Evolutionary conservation across 2,797 vertebrate genomes (phyloP).

Genomic region (Craterocephalus amniculus): DNA sequence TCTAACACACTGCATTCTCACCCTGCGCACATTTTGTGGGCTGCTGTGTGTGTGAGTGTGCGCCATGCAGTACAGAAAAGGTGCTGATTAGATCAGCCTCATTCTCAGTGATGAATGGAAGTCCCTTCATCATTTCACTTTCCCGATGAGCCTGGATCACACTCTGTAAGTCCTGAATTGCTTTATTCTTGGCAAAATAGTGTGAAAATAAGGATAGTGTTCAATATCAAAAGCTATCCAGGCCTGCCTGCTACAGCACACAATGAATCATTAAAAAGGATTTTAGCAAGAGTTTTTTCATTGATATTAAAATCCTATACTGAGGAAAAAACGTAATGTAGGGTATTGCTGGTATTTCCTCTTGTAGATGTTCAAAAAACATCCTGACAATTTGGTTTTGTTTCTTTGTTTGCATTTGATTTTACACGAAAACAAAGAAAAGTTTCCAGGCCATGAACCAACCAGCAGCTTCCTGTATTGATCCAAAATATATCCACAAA

Average conservation of each 20-base stretch:
- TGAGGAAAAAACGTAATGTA: not conserved
- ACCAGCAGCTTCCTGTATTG: not conserved
- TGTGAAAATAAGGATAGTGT: not conserved
- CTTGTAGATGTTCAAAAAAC: not conserved
- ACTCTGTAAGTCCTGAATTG: slow-evolving; percentile 24
- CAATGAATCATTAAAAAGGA: not conserved
- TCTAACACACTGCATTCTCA: slow-evolving; percentile 41
- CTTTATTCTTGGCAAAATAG: slow-evolving; percentile 20
- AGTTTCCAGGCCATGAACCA: too few species aligned
- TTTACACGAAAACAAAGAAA: not conserved
- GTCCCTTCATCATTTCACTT: slow-evolving; percentile 37
- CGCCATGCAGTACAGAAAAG: slow-evolving; percentile 25
- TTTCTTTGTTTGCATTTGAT: too few species aligned
- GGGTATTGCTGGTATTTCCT: not conserved
- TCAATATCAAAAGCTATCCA: slow-evolving; percentile 10
- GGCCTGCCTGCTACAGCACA: not conserved
- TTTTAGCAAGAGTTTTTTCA: slow-evolving; percentile 4
- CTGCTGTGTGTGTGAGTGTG: slow-evolving; percentile 16
- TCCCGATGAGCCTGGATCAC: slow-evolving; percentile 31
- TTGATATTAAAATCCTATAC: slow-evolving; percentile 1
- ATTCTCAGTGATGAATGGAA: slow-evolving; percentile 46
- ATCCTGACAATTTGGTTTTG: too few species aligned
- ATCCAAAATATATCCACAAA: not conserved
- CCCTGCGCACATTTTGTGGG: slow-evolving; percentile 28
- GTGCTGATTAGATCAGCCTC: slow-evolving; percentile 47